phyloP scores from a whole-genome alignment of 1,140 invertebrate species.

The Spodoptera frugiperda region DNA sequence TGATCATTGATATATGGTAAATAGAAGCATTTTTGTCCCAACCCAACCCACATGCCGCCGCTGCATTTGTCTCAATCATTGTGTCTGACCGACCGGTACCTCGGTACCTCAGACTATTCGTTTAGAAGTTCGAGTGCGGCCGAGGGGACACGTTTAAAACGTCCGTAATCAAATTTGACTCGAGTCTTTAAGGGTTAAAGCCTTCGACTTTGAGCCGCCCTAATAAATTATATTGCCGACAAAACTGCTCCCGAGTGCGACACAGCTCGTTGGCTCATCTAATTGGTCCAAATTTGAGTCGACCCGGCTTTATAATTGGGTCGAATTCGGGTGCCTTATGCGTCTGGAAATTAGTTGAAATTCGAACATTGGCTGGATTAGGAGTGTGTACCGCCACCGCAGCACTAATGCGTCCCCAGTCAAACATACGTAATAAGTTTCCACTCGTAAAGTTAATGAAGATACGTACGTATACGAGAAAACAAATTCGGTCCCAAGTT shows the following conservation, averaged over 20 bases:
- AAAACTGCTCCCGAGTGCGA: conserved; percentile 83
- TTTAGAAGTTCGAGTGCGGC: conserved; percentile 75
- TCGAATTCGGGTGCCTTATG: conserved; percentile 73
- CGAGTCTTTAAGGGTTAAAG: conserved; percentile 83
- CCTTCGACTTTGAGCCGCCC: conserved; percentile 81
- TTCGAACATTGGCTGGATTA: conserved; percentile 74
- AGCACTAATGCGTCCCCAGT: conserved; percentile 68
- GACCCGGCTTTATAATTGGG: conserved; percentile 82
- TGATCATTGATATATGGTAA: background rate
- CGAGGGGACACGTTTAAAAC: conserved; percentile 77
- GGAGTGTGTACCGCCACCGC: conserved; percentile 66
- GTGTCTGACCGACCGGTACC: conserved; percentile 46
- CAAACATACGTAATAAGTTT: conserved; percentile 80
- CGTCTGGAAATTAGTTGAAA: conserved; percentile 75
- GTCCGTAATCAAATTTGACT: conserved; percentile 83
- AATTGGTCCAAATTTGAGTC: conserved; percentile 83
- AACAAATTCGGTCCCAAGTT: conserved; percentile 75
- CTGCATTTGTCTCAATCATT: conserved; percentile 51
- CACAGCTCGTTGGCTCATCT: conserved; percentile 84
- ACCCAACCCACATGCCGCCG: background rate
- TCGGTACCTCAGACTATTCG: conserved; percentile 56
- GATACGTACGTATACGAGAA: conserved; percentile 71
- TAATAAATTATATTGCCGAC: conserved; percentile 86
- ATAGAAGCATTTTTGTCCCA: conserved; percentile 14
- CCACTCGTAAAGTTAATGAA: conserved; percentile 78